These are phyloP conservation scores for Cotesia typhae DNA, from an alignment of 1,140 invertebrate genomes.

Conservation along the genomic window DNA sequence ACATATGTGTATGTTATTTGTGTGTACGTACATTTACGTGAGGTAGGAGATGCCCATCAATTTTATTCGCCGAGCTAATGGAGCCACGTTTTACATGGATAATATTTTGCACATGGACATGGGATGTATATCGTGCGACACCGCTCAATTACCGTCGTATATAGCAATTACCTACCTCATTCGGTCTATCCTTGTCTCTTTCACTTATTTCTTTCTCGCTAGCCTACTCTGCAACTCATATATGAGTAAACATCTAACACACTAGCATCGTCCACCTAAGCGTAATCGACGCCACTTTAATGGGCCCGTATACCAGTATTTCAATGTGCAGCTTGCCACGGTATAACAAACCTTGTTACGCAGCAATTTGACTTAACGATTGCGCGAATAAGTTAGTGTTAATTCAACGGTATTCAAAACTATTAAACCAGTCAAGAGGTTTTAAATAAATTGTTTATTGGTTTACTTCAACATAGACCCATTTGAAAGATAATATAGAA, in stretches of 20 bases:
- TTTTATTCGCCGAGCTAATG: constrained; percentile 26
- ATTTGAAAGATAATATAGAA: too few species aligned
- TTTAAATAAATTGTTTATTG: too few species aligned
- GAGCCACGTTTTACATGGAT: constrained; percentile 31
- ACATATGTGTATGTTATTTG: too few species aligned
- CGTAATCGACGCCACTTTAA: constrained; percentile 41
- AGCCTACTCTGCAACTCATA: too few species aligned
- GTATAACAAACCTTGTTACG: constrained; percentile 40
- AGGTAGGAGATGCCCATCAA: constrained; percentile 5
- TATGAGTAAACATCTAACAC: too few species aligned
- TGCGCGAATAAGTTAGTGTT: constrained; percentile 29
- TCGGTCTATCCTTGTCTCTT: neutral
- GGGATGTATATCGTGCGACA: constrained; percentile 34
- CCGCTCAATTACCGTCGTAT: constrained; percentile 39
- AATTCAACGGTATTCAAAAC: constrained; percentile 1
- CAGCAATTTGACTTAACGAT: constrained; percentile 38
- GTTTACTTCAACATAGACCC: too few species aligned
- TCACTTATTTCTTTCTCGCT: neutral
- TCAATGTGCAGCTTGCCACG: constrained; percentile 37
- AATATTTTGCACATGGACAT: constrained; percentile 31
- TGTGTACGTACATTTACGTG: too few species aligned
- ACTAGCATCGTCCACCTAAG: constrained; percentile 5
- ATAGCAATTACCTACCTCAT: constrained; percentile 34
- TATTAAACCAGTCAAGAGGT: too few species aligned
- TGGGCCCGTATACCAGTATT: constrained; percentile 38